Evolutionary conservation across 2,888 invertebrate species (phyloP).

Genomic region (Aleiodes testaceus): DNA sequence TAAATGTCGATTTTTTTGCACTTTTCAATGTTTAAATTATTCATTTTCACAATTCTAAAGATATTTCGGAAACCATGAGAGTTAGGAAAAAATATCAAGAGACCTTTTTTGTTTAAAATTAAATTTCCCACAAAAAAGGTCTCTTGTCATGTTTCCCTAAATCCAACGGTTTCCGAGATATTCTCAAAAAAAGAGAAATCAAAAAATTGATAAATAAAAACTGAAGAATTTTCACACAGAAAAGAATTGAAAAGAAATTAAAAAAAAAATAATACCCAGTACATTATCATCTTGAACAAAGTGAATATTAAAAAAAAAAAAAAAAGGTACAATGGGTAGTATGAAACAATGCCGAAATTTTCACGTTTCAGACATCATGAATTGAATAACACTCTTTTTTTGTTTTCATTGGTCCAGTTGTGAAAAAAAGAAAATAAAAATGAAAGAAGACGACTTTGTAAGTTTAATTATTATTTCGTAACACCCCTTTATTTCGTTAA

Average conservation of each 20-base stretch:
- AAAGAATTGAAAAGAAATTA: background rate
- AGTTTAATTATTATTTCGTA: constrained; percentile 26
- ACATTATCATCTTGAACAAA: constrained; percentile 8
- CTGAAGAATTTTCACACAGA: background rate
- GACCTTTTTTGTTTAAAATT: too few species aligned
- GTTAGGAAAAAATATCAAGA: too few species aligned
- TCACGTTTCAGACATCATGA: constrained; percentile 13
- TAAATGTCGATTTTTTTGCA: too few species aligned
- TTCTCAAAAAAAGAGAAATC: too few species aligned
- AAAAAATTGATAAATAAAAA: too few species aligned
- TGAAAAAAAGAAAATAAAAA: background rate
- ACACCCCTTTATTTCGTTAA: constrained; percentile 7
- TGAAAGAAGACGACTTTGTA: constrained; percentile 8
- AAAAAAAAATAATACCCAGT: background rate
- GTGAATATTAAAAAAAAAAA: background rate
- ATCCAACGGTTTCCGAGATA: too few species aligned
- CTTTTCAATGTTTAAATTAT: too few species aligned
- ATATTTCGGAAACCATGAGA: too few species aligned
- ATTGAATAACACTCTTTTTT: constrained; percentile 8
- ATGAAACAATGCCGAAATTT: constrained; percentile 24
- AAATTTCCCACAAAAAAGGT: too few species aligned
- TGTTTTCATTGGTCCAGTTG: background rate
- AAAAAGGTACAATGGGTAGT: constrained; percentile 19
- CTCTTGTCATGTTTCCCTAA: too few species aligned
- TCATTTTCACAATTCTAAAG: too few species aligned